Base-by-base conservation (phyloP, 2,888 invertebrate species). In the Diplolepis rosae region DNA sequence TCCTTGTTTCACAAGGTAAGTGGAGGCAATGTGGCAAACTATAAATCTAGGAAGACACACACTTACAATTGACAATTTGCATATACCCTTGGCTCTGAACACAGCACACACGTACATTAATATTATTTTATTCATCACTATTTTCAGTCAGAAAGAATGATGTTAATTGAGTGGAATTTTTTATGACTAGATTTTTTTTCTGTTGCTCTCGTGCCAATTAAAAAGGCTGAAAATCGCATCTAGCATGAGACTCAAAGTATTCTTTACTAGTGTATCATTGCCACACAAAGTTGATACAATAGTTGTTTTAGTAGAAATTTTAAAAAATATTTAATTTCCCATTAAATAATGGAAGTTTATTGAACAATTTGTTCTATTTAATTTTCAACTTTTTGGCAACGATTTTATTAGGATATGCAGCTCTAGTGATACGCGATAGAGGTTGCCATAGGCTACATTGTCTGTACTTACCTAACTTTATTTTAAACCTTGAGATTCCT, bases 361-460 rank as follows among this genome's bases (percentile, higher is more conserved):
- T n/a, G n/a, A n/a, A n/a, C n/a, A n/a, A n/a, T n/a, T n/a, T n/a
- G n/a, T n/a, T n/a, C n/a, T n/a, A n/a, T n/a, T n/a, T n/a, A n/a
- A n/a, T n/a, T 32, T 4, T 4, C 6, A 15, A 18, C 35, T 56
- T 35, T 56, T 30, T 56, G 56, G 18, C 32, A 35, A 35, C 13
- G 45, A 45, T 56, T 32, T 56, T 35, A 56, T 35, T 56, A 56
- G 56, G 22, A 35, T 56, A 22, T 56, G 56, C 56, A 61, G 56
- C 35, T 61, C 24, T 24, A 61, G 56, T 61, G 35, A 61, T 35
- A 13, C 18, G 56, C 39, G 56, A 61, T 24, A 61, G 35, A 61
- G 39, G 56, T 24, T 61, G 45, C 65, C 45, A 61, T 61, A 61
- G 39, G 56, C 39, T 61, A 66, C 65, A 66, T 66, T 66, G 65